Base-by-base conservation (phyloP, 2,888 invertebrate genomes). In the Drosophila acutilabella region DNA sequence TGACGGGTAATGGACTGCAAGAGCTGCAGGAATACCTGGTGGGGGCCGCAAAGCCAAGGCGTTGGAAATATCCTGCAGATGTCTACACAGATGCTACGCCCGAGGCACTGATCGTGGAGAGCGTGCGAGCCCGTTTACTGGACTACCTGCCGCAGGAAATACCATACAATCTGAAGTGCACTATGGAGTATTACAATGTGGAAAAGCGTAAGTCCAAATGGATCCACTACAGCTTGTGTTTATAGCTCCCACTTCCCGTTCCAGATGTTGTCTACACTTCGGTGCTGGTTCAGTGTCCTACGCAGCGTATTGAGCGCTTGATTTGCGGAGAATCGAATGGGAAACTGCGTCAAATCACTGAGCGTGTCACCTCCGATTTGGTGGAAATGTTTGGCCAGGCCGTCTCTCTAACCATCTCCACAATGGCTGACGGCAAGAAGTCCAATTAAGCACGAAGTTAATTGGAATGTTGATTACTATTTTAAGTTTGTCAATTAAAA, bases 61-160 rank as follows among this genome's bases (percentile, higher is more conserved):
- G 93, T 13, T 97, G 97, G 95, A 92, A 95, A 18, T 97, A 95
- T 90, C 93, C 95, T 20, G 92, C 94, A 13, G 93, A 95, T 40
- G 91, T 94, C 16, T 95, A 96, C 91, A 96, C 97, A 0, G 96
- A 98, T 91, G 96, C 96, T 88, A 92, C 94, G 14, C 94, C 96
- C 0, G 94, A 95, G 81, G 93, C 93, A 7, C 91, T 98, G 23
- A 95, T 97, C 66, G 93, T 94, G 54, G 94, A 95, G 78, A 95
- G 96, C 61, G 96, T 99, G 0, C 94, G 96, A 82, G 97, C 98
- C 1, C 96, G 96, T 79, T 93, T 98, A 42, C 91, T 99, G 66
- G 97, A 99, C 89, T 94, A 95, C 88, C 92, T 98, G 45, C 95
- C 96, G 0, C 94, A 97, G 78, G 97, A 98, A 93, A 94, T 99